Evolutionary conservation across 2,888 invertebrate species (phyloP), one percentile per base, ranked within the genome.

Genomic region (Drosophila histrio): DNA sequence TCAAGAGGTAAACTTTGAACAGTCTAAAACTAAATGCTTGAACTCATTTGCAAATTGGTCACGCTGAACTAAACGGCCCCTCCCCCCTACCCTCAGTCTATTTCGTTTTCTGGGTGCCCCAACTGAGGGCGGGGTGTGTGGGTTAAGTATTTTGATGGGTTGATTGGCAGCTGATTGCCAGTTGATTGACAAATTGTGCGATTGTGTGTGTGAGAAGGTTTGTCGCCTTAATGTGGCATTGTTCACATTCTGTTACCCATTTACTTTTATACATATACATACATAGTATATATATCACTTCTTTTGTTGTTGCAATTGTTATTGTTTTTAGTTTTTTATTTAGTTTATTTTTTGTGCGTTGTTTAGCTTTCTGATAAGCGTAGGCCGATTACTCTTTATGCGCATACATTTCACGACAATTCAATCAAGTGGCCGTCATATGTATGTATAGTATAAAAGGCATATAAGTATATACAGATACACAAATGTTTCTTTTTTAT

Each of bases 141-240:
- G 38, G 7, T 28, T 36, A 38, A 6, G 21, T 43, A 6, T 57
- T 60, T 38, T 36, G 60, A 70, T 65, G 50, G 30, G 34, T 38
- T 71, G 79, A 78, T 81, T 79, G 79, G 57, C 77, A 79, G 63
- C 56, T 68, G 79, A 79, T 79, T 79, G 83, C 61, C 82, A 72
- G 67, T 79, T 79, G 79, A 79, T 79, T 76, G 83, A 82, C 83
- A 79, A 79, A 82, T 66, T 73, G 60, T 68, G 44, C 53, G 43
- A 30, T 36, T 60, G 72, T 72, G 52, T 58, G 64, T 30, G 46
- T 52, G 62, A 56, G 61, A 69, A 69, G 70, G 63, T 63, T 47
- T 72, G 54, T 47, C 59, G 54, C 58, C 54, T 56, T 39, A 50
- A n/a, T 41, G 41, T 56, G 71, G 50, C 71, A 64, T 66, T 58